Conservation (phyloP, 1,140 invertebrate species). For the Harpegnathos saltator region DNA sequence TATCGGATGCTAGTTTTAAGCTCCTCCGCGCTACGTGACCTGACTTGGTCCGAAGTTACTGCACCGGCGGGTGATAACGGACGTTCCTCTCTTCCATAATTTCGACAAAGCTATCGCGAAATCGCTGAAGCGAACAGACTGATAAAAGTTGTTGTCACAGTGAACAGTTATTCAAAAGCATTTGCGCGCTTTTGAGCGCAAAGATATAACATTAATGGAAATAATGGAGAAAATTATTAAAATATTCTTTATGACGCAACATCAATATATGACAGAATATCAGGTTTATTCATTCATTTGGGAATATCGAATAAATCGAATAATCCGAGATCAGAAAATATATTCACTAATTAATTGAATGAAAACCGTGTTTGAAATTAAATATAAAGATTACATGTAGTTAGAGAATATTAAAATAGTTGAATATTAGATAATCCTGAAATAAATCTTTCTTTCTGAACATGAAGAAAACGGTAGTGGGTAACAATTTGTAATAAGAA, state of each 20-base stretch:
- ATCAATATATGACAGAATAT: background rate
- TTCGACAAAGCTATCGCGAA: background rate
- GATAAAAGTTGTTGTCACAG: background rate
- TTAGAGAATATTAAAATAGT: no score
- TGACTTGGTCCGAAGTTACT: background rate
- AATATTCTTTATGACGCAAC: background rate
- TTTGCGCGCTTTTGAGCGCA: background rate
- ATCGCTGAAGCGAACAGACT: background rate
- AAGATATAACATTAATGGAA: background rate
- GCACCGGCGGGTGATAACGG: background rate
- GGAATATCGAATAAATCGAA: background rate
- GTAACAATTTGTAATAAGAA: no score
- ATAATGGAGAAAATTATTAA: no score
- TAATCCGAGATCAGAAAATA: background rate
- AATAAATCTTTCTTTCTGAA: no score
- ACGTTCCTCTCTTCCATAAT: constrained; percentile 13
- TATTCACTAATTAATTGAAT: background rate
- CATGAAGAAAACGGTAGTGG: no score
- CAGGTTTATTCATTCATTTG: no score
- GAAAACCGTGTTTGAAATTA: background rate
- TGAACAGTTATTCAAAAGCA: background rate
- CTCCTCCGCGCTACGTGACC: background rate
- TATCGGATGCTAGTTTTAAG: constrained; percentile 30
- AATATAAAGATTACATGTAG: no score
- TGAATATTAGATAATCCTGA: no score